phyloP scores from a whole-genome alignment of 2,797 vertebrate genomes.

The Bradypus variegatus region DNA sequence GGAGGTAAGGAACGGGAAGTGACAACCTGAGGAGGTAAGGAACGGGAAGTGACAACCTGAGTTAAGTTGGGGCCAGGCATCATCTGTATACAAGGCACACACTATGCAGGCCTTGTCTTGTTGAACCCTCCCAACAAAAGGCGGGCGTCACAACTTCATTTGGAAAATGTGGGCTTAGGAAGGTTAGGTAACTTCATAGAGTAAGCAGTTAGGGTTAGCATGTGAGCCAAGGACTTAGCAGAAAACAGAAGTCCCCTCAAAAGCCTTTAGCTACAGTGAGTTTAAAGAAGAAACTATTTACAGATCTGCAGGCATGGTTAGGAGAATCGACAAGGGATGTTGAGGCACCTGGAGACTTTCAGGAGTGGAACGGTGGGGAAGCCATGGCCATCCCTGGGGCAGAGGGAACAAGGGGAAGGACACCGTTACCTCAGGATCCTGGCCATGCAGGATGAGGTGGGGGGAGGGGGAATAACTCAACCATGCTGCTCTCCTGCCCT shows the following conservation, averaged over 20 bases:
- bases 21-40: neutral
- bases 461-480: neutral
- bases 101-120: no score
- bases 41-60: neutral
- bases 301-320: neutral
- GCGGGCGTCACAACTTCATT: neutral
- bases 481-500: neutral
- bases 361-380: neutral
- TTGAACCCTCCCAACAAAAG: neutral
- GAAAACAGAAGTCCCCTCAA: neutral
- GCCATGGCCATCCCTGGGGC: no score
- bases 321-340: neutral
- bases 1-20: neutral
- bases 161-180: neutral
- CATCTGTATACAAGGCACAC: rapidly evolving
- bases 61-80: neutral
- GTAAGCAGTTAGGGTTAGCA: neutral
- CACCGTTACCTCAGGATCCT: neutral
- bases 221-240: neutral
- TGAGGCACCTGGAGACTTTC: neutral
- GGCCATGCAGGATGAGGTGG: neutral
- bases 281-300: neutral
- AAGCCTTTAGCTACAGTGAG: neutral
- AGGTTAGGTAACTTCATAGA: neutral
- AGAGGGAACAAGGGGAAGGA: neutral